Base-by-base conservation (phyloP, 2,113 vertebrate species). In the Patagioenas fasciata region DNA sequence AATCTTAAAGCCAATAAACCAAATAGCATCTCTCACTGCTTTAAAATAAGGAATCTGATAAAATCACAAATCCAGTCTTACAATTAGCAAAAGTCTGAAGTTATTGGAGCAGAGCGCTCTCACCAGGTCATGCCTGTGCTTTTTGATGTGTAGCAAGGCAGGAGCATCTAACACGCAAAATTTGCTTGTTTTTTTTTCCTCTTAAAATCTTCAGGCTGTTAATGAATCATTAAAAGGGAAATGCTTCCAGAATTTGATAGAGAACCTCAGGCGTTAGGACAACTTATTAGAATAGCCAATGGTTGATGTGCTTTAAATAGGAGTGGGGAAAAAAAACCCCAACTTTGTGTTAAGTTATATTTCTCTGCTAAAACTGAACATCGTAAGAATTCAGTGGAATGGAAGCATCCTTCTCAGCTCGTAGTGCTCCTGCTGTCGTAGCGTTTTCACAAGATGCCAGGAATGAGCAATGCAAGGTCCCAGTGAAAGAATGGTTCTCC, bases 111-210 rank as follows among this genome's bases (percentile, higher is more conserved):
- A 6, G 56, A 47, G 26, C 16, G 19, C 62, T n/a, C 32, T 21
- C 75, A 58, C 44, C 31, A 6, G 23, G 3, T 25, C 31, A 0
- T 0, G 3, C 47, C 29, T 15, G 0, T 48, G 74, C 15, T 8
- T 16, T 40, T 42, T 28, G 51, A 16, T 0, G 0, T 5, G 28
- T 18, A 88, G 50, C n/a, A 9, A 79, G 74, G 73, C 78, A n/a
- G 24, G 47, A 74, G 18, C 75, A 56, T 31, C 85, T 69, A 25
- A 44, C 82, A 74, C 51, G 44, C 28, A 44, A 44, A 65, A 40
- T 15, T 23, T 15, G 3, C 32, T 85, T 20, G 14, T 26, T n/a
- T 13, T 40, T 69, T 61, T 36, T 3, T 16, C 31, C 36, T 47
- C 47, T 36, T 64, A 14, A 64, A 51, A n/a, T 66, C 67, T 48